Base-by-base conservation (phyloP, 2,888 invertebrate genomes). In the Luffia ferchaultella region DNA sequence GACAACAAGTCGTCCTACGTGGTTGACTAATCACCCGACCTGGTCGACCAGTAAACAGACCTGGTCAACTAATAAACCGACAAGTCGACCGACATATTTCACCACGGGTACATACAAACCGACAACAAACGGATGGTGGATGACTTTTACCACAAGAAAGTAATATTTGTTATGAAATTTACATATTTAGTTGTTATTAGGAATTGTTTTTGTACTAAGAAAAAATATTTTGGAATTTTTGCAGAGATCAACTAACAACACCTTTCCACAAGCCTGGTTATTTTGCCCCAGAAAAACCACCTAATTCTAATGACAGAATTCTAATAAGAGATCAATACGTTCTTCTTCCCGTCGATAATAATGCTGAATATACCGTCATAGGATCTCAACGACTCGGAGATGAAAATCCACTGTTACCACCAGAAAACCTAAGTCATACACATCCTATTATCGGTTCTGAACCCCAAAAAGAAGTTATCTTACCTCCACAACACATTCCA, bases 201-300 rank as follows among this genome's bases (percentile, higher is more conserved):
- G n/a, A n/a, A n/a, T n/a, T n/a, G n/a, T n/a, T n/a, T n/a, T n/a
- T n/a, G n/a, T n/a, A n/a, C n/a, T n/a, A n/a, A n/a, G 12, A 30
- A 12, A 30, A 30, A 30, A 7, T 12, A 30, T 30, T 19, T 9
- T n/a, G n/a, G n/a, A 20, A 19, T 1, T 42, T 43, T 54, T 54
- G 15, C 51, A 54, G 54, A 17, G 18, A 46, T 49, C 74, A 74
- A 2, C 46, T 61, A 46, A 83, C 85, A 0, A 85, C 85, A 0
- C 73, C 67, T 0, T 68, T 68, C 61, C 85, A 86, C 62, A 73
- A 66, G 42, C 86, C 86, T 1, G 88, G 85, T 0, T 63, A 87
- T 1, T 88, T 76, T 64, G 86, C 87, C 0, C 88, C 88, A 0
- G 62, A 64, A 9, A 87, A 87, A 0, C 85, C 83, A 0, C 78